Conservation (phyloP, 2,888 invertebrate genomes). For the Minunthozetes semirufus region DNA sequence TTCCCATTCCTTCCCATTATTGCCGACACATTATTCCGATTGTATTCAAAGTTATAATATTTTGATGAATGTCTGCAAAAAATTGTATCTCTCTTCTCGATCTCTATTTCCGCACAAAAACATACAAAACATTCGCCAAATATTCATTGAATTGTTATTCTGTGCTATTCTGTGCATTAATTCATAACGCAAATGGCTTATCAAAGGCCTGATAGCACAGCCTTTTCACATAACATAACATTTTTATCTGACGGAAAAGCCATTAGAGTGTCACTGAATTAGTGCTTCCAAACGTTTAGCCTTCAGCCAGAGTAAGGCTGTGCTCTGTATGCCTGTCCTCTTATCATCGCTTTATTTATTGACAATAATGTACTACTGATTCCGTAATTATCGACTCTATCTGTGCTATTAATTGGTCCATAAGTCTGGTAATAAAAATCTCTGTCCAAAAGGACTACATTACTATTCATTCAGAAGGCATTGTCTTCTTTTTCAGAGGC, state of each 20-base stretch:
- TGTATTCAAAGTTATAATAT: no score
- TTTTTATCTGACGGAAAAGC: background rate
- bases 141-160: background rate
- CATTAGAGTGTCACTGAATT: background rate
- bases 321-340: background rate
- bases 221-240: background rate
- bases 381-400: background rate
- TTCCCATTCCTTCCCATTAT: no score
- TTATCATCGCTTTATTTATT: background rate
- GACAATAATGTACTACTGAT: conserved; percentile 1
- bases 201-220: background rate
- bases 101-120: no score
- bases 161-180: background rate
- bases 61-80: no score
- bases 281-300: background rate
- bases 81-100: no score
- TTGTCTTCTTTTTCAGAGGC: no score
- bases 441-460: background rate
- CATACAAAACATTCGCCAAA: no score
- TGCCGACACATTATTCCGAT: no score
- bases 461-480: background rate
- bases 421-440: background rate
- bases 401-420: background rate
- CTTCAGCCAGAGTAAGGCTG: background rate
- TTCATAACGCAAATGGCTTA: background rate